phyloP scores from a whole-genome alignment of 2,888 invertebrate genomes.

The Drosophila vallismaia region DNA sequence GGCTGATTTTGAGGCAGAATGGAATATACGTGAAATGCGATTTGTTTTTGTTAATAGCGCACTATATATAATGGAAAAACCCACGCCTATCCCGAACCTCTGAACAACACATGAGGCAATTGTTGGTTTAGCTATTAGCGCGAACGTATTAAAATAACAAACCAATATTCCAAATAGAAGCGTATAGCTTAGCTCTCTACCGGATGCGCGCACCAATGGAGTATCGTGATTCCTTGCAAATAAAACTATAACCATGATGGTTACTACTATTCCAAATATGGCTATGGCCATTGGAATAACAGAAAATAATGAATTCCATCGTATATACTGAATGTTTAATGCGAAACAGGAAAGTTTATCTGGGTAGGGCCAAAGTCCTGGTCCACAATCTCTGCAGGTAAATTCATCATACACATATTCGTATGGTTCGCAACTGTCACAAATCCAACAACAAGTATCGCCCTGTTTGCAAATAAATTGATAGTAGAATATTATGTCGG shows the following conservation, averaged over 20 bases:
- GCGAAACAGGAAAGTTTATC: constrained; percentile 87
- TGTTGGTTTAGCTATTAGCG: constrained; percentile 88
- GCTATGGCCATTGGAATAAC: constrained; percentile 87
- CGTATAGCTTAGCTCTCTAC: constrained; percentile 90
- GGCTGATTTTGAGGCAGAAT: constrained; percentile 88
- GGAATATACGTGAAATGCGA: constrained; percentile 89
- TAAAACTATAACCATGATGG: constrained; percentile 86
- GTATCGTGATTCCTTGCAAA: constrained; percentile 88
- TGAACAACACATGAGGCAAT: constrained; percentile 87
- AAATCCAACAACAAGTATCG: constrained; percentile 91
- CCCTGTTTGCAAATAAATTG: constrained; percentile 82
- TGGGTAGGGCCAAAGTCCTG: constrained; percentile 87
- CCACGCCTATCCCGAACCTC: constrained; percentile 88
- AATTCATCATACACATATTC: constrained; percentile 88
- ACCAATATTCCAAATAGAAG: constrained; percentile 88
- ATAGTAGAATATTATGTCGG: neutral
- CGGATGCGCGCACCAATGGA: constrained; percentile 91
- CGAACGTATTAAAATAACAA: constrained; percentile 89
- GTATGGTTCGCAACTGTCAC: constrained; percentile 88
- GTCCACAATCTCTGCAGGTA: constrained; percentile 87
- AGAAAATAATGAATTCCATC: constrained; percentile 88
- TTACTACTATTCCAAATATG: constrained; percentile 86
- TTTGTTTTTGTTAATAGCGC: constrained; percentile 91
- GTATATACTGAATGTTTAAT: constrained; percentile 87
- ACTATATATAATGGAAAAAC: constrained; percentile 90